phyloP scores from a whole-genome alignment of 2,888 invertebrate genomes.

The Carterocephalus palaemon region DNA sequence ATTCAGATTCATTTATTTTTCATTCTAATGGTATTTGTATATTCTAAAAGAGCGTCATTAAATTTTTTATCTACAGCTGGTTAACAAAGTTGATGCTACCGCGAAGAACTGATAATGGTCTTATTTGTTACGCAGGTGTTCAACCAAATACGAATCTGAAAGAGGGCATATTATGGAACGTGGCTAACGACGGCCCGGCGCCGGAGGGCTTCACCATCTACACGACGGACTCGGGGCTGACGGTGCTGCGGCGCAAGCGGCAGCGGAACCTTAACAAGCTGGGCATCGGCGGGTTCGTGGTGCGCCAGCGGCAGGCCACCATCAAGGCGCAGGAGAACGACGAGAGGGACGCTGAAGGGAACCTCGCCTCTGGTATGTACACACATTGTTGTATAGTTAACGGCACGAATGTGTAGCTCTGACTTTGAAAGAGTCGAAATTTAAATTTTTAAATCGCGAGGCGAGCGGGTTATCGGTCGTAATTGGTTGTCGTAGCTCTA shows the following conservation, averaged over 20 bases:
- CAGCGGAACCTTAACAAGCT: constrained; percentile 93
- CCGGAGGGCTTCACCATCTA: constrained; percentile 90
- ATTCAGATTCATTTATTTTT: too few relatives aligned
- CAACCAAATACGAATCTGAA: constrained; percentile 77
- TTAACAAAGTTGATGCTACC: too few relatives aligned
- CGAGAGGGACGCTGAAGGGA: constrained; percentile 60
- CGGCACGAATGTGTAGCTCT: too few relatives aligned
- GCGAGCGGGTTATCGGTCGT: too few relatives aligned
- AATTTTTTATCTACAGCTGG: too few relatives aligned
- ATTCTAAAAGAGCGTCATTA: too few relatives aligned
- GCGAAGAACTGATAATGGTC: too few relatives aligned
- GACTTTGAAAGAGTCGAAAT: too few relatives aligned
- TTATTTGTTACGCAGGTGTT: constrained; percentile 36
- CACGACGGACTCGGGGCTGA: constrained; percentile 89
- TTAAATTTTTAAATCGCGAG: too few relatives aligned
- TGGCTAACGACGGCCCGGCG: constrained; percentile 86
- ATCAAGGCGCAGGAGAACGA: constrained; percentile 58
- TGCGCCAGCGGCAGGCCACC: constrained; percentile 81
- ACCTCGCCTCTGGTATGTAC: constrained; percentile 46
- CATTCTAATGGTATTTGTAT: too few relatives aligned
- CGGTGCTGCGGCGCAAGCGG: constrained; percentile 88
- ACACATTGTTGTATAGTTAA: neutral
- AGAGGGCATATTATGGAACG: constrained; percentile 90
- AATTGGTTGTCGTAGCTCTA: too few relatives aligned
- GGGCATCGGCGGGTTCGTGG: constrained; percentile 93